phyloP scores from a whole-genome alignment of 2,797 vertebrate species.

The Emydoidea blandingii region DNA sequence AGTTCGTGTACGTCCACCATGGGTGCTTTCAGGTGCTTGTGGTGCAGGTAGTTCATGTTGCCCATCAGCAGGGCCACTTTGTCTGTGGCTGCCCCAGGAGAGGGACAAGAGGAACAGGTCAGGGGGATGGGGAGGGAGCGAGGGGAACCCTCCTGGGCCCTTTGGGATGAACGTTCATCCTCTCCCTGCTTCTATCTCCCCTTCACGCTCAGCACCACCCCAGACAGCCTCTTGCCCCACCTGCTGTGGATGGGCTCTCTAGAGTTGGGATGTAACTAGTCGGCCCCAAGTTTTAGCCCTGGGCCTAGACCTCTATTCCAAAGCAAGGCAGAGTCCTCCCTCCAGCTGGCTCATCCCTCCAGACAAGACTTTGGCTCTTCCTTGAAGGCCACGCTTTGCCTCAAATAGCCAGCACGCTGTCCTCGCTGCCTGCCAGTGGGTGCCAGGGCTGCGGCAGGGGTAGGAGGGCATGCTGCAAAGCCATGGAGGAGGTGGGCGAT shows the following conservation, averaged over 20 bases:
- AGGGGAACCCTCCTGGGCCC: neutral
- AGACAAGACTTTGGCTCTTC: neutral
- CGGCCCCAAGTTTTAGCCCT: neutral
- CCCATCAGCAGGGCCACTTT: constrained; percentile 93
- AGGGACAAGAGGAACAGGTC: fast-evolving
- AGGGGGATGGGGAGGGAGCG: fast-evolving
- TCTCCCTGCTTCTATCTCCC: neutral
- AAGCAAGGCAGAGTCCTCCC: neutral
- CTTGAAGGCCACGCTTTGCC: neutral
- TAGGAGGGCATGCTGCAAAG: neutral
- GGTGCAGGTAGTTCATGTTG: constrained; percentile 89
- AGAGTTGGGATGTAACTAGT: neutral
- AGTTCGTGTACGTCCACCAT: constrained; percentile 89
- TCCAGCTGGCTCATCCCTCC: neutral
- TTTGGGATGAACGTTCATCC: neutral
- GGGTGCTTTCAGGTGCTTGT: constrained; percentile 85
- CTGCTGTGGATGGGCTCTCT: too few relatives aligned
- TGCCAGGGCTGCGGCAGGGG: neutral
- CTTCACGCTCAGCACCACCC: fast-evolving
- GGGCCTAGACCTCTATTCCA: neutral
- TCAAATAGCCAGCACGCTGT: neutral
- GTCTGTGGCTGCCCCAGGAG: constrained; percentile 83
- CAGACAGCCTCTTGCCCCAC: neutral
- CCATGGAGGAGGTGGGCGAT: neutral
- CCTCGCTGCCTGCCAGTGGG: neutral